Conservation (phyloP, 2,888 invertebrate species). For the Ormia ochracea region DNA sequence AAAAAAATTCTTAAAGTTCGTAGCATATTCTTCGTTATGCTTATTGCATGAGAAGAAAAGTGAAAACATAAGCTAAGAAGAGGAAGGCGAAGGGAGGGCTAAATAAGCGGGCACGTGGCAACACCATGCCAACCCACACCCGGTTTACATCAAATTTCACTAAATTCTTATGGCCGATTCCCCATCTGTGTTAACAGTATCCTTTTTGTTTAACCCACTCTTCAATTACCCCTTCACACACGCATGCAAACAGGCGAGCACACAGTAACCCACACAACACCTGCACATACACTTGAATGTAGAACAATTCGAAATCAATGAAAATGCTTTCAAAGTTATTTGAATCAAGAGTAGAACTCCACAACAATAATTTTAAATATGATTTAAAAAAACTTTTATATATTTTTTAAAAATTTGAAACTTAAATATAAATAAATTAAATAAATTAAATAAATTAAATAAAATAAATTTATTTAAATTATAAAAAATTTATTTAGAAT, state of each 20-base stretch:
- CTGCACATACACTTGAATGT: not conserved
- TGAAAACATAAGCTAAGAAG: not conserved
- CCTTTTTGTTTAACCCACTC: constrained; percentile 67
- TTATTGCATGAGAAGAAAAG: constrained; percentile 54
- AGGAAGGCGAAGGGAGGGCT: not conserved
- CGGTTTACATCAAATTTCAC: constrained; percentile 58
- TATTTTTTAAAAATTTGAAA: too few relatives aligned
- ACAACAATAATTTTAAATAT: too few relatives aligned
- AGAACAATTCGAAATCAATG: too few relatives aligned
- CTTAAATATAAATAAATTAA: too few relatives aligned
- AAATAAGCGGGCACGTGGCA: constrained; percentile 56
- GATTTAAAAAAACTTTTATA: too few relatives aligned
- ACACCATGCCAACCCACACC: constrained; percentile 54
- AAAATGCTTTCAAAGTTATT: too few relatives aligned
- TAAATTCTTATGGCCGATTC: constrained; percentile 3
- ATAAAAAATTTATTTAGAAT: too few relatives aligned
- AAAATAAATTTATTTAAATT: too few relatives aligned
- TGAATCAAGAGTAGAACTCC: too few relatives aligned
- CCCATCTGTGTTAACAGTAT: constrained; percentile 32
- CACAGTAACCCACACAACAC: not conserved
- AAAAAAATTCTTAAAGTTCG: constrained; percentile 6
- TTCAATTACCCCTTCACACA: constrained; percentile 75
- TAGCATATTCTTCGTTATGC: constrained; percentile 15
- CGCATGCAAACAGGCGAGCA: not conserved
- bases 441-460: too few relatives aligned